A percentile compares a stretch with the other conserved stretches of the same genome.
Conservation (phyloP, 2,888 invertebrate genomes). For the Hypercompe scribonia region DNA sequence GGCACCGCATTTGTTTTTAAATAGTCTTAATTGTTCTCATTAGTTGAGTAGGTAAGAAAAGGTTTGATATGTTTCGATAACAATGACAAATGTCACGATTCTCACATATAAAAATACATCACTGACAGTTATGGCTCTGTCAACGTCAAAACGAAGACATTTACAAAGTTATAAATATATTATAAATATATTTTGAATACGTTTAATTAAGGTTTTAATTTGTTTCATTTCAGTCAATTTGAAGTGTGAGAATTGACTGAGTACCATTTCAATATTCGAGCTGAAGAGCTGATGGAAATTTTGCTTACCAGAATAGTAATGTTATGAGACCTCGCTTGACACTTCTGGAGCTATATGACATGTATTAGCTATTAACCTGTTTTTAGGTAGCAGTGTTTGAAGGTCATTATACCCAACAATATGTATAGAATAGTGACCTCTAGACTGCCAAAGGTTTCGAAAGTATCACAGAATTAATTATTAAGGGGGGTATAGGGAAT, state of each 20-base stretch:
- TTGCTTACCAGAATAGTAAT: neutral
- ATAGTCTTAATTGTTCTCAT: neutral
- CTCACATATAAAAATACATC: neutral
- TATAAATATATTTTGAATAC: neutral
- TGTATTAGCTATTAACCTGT: neutral
- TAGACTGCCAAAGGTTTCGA: neutral
- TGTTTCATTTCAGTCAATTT: neutral
- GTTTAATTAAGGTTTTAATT: neutral
- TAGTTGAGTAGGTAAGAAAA: neutral
- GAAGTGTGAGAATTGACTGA: conserved; percentile 4
- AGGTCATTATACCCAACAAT: neutral
- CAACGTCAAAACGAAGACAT: conserved; percentile 1
- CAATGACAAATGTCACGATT: neutral
- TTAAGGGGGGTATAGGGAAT: neutral
- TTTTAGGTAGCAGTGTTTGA: neutral
- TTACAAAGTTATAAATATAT: conserved; percentile 8
- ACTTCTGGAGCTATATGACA: neutral
- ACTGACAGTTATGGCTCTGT: neutral
- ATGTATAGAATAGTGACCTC: neutral
- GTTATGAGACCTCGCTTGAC: neutral
- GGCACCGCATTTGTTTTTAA: neutral
- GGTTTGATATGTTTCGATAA: neutral
- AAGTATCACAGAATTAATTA: neutral
- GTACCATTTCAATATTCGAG: neutral
- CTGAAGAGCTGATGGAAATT: neutral